A percentile compares a stretch with the other conserved stretches of the same genome.
Evolutionary conservation across 1,140 invertebrate genomes (phyloP).

Genomic region (Andricus grossulariae): DNA sequence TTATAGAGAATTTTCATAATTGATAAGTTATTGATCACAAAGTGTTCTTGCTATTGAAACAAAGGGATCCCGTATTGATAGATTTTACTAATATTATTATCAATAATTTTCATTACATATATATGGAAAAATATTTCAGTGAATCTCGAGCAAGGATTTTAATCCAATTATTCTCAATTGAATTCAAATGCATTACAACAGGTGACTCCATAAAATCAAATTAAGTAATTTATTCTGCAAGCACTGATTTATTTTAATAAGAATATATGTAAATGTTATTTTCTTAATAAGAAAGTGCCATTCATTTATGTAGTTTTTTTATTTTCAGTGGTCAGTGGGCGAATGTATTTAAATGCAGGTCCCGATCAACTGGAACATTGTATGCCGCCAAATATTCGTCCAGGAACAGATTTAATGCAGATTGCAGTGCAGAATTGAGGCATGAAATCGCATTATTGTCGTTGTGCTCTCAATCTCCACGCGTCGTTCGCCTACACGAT

Average conservation of each 20-base stretch:
- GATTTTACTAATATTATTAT: no score
- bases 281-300: no score
- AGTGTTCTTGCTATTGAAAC: neutral
- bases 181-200: no score
- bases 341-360: conserved; percentile 81
- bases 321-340: conserved; percentile 85
- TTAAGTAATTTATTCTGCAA: no score
- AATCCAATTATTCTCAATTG: no score
- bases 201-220: no score
- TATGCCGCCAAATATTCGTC: conserved; percentile 87
- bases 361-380: conserved; percentile 78
- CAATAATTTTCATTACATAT: no score
- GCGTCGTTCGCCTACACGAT: conserved; percentile 83
- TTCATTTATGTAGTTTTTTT: neutral
- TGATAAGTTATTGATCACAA: conserved; percentile 2
- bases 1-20: neutral
- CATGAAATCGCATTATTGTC: conserved; percentile 84
- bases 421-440: conserved; percentile 80
- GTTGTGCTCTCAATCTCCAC: conserved; percentile 78
- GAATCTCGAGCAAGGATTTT: no score
- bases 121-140: no score
- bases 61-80: no score
- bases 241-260: no score
- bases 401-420: conserved; percentile 80
- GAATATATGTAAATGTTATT: no score